A percentile compares a stretch with the other conserved stretches of the same genome.
Evolutionary conservation across 2,113 vertebrate genomes (phyloP).

Genomic region (Boulengeromyrus knoepffleri): DNA sequence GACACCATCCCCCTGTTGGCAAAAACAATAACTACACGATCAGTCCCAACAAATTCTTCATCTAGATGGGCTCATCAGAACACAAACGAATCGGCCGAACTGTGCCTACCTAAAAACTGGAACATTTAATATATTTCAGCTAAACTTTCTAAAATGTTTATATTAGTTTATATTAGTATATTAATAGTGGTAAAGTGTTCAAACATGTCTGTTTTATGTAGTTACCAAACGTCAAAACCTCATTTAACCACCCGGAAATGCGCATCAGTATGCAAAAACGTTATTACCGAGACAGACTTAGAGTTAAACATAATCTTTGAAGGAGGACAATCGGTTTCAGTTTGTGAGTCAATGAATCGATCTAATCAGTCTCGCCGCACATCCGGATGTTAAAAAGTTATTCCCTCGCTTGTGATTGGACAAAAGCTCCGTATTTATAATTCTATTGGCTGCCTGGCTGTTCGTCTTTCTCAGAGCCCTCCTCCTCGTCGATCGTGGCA

Average conservation of each 20-base stretch:
- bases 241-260: neutral
- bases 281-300: neutral
- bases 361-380: neutral
- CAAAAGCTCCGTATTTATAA: neutral
- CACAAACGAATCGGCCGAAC: neutral
- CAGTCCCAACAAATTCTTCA: neutral
- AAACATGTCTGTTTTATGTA: neutral
- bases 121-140: neutral
- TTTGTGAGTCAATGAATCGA: neutral
- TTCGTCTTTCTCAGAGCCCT: neutral
- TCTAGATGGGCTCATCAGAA: neutral
- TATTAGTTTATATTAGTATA: neutral
- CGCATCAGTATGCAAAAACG: neutral
- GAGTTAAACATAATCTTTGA: neutral
- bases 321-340: neutral
- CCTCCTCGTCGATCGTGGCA: slow-evolving; percentile 13
- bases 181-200: neutral
- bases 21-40: neutral
- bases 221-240: neutral
- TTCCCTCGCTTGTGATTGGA: slow-evolving; percentile 3
- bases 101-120: neutral
- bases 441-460: neutral
- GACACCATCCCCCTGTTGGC: neutral
- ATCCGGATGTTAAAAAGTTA: neutral
- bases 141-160: neutral